Conservation (phyloP, 2,113 vertebrate species). For the Cyphomyrus discorhynchus region DNA sequence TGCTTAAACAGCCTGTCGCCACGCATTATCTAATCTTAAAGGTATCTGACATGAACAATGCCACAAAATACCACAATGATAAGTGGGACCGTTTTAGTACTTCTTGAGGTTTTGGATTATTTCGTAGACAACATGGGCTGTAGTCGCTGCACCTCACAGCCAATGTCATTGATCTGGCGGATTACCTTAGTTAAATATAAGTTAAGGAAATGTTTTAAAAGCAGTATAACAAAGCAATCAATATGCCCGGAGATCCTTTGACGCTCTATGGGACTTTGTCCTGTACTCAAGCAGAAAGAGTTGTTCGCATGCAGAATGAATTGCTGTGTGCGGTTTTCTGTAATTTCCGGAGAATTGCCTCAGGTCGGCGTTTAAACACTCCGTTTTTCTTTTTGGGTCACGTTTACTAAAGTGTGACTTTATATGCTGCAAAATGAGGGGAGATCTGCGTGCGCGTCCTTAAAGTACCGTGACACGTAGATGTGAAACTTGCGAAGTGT, state of each 20-base stretch:
- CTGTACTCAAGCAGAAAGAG: background rate
- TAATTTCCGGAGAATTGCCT: background rate
- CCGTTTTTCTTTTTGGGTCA: background rate
- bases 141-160: background rate
- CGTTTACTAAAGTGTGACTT: background rate
- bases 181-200: background rate
- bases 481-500: background rate
- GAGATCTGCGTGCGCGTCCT: background rate
- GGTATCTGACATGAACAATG: background rate
- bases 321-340: background rate
- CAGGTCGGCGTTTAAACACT: background rate
- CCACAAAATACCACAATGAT: background rate
- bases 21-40: background rate
- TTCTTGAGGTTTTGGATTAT: background rate
- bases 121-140: background rate
- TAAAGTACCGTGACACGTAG: background rate
- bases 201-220: background rate
- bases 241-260: background rate
- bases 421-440: background rate
- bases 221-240: background rate
- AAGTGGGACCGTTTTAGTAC: background rate
- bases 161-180: background rate
- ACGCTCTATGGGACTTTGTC: background rate
- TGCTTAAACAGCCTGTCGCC: background rate
- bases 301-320: background rate